Evolutionary conservation across 2,797 vertebrate species (phyloP).

Genomic region (Epinephelus awoara): DNA sequence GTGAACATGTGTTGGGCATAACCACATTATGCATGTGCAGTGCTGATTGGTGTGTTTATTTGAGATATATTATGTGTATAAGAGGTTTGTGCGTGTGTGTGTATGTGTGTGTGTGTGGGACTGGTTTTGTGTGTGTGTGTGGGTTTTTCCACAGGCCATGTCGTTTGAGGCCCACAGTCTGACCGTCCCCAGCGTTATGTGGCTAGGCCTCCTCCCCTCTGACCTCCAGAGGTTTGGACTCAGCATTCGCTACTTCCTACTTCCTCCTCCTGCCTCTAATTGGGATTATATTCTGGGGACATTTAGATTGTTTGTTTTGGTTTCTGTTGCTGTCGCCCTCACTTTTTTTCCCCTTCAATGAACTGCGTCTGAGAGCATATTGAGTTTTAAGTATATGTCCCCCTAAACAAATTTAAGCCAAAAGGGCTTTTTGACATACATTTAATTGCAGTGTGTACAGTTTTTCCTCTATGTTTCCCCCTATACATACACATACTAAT

Average conservation of each 20-base stretch:
- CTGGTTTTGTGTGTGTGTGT: constrained; percentile 34
- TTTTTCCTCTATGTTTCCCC: constrained; percentile 38
- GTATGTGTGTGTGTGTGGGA: constrained; percentile 41
- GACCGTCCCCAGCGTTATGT: constrained; percentile 94
- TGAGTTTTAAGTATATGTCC: constrained; percentile 82
- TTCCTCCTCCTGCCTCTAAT: constrained; percentile 82
- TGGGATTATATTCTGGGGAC: constrained; percentile 82
- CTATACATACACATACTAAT: constrained; percentile 47
- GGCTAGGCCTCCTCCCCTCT: constrained; percentile 98
- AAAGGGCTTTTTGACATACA: constrained; percentile 67
- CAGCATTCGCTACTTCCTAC: constrained; percentile 77
- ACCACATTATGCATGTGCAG: constrained; percentile 21
- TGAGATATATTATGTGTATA: constrained; percentile 30
- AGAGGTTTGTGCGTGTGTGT: constrained; percentile 25
- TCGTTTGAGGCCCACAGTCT: constrained; percentile 96
- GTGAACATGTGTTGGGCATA: constrained; percentile 43
- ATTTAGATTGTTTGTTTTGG: constrained; percentile 83
- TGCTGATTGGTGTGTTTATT: constrained; percentile 57
- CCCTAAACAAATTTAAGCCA: constrained; percentile 64
- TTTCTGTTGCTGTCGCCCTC: constrained; percentile 80
- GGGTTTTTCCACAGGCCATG: constrained; percentile 90
- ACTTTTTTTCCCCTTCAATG: constrained; percentile 54
- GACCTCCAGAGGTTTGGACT: constrained; percentile 94
- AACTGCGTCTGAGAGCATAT: constrained; percentile 67
- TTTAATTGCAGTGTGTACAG: constrained; percentile 69